These are phyloP conservation scores for Turnix velox DNA, from an alignment of 2,113 vertebrate species.

Conservation along the genomic window DNA sequence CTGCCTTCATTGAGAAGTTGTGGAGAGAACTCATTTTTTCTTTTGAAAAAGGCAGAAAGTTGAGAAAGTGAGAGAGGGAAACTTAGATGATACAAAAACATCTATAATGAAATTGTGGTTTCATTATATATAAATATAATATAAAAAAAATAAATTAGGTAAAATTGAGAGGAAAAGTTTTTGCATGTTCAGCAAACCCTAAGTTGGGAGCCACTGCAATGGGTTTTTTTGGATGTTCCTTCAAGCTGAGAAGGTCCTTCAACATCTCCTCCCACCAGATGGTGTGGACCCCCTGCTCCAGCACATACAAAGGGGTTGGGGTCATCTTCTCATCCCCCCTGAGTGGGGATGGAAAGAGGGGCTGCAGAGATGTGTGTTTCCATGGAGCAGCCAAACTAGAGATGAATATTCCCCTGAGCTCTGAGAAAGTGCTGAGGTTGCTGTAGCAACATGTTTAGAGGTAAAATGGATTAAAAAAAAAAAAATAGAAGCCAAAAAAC, in stretches of 20 bases:
- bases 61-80: background rate
- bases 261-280: background rate
- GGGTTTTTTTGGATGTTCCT: background rate
- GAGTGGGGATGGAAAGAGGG: background rate
- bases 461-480: background rate
- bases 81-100: background rate
- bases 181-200: background rate
- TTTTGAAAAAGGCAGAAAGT: background rate
- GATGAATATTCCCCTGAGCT: background rate
- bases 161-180: background rate
- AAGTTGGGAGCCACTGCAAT: background rate
- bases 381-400: background rate
- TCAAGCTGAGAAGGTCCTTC: background rate
- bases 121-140: too few relatives aligned
- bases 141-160: fast-evolving
- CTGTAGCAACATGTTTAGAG: conserved; percentile 2
- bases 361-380: background rate
- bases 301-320: fast-evolving
- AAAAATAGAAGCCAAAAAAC: background rate
- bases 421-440: background rate
- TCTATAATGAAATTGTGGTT: too few relatives aligned
- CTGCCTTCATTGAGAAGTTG: background rate
- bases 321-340: fast-evolving
- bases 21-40: background rate
- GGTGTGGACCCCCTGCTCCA: background rate